These are phyloP conservation scores for Pandemis corylana DNA, from an alignment of 2,888 invertebrate species.

Conservation along the genomic window DNA sequence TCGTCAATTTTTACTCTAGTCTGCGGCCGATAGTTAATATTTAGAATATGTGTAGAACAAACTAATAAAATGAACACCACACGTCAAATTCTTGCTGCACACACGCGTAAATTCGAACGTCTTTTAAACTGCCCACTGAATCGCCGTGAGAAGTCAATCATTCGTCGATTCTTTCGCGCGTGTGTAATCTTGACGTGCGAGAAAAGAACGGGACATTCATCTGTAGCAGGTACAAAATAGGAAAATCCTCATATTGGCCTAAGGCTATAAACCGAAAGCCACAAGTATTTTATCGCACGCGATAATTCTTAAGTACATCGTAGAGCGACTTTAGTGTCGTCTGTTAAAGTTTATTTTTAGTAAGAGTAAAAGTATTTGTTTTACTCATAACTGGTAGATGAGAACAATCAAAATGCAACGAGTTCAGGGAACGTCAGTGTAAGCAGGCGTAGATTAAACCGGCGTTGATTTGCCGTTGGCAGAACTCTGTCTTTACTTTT, in stretches of 20 bases:
- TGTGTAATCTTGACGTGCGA: background rate
- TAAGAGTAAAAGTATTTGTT: constrained; percentile 1
- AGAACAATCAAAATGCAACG: no score
- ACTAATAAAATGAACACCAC: no score
- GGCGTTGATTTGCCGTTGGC: no score
- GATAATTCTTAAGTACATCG: constrained; percentile 67
- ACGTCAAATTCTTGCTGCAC: no score
- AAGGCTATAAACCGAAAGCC: constrained; percentile 61
- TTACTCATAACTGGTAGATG: no score
- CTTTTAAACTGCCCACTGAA: background rate
- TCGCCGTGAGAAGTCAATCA: no score
- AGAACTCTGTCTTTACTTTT: no score
- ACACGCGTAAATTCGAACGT: no score
- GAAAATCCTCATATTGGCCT: constrained; percentile 29
- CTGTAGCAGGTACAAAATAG: background rate
- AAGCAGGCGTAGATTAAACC: background rate
- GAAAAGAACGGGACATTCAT: background rate
- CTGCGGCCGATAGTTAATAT: no score
- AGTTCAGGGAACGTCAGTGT: no score
- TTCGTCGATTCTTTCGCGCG: background rate
- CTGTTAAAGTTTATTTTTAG: constrained; percentile 28
- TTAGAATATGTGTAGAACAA: no score
- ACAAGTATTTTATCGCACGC: constrained; percentile 65
- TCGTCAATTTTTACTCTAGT: no score
- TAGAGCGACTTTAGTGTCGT: constrained; percentile 58